phyloP scores from a whole-genome alignment of 1,140 invertebrate species.

The Nasonia giraulti region DNA sequence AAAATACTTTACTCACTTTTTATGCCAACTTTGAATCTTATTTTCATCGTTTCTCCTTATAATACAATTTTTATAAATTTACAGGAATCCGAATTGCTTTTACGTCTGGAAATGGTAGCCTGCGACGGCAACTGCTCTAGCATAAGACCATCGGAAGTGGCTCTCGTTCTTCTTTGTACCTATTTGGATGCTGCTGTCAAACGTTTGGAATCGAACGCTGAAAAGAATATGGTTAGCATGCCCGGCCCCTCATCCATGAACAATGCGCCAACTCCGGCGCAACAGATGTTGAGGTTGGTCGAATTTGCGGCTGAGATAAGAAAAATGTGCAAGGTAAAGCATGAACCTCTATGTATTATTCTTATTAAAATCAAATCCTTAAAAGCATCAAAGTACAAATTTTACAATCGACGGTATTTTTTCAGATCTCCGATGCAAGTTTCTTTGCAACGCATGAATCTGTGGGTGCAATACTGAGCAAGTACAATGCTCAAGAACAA shows the following conservation, averaged over 20 bases:
- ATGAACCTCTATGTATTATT: slow-evolving; percentile 54
- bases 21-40: background rate
- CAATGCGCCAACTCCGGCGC: slow-evolving; percentile 54
- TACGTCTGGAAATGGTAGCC: slow-evolving; percentile 81
- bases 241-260: slow-evolving; percentile 57
- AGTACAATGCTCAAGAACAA: slow-evolving; percentile 82
- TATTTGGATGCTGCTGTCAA: slow-evolving; percentile 76
- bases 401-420: background rate
- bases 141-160: slow-evolving; percentile 80
- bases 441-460: slow-evolving; percentile 77
- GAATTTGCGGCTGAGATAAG: slow-evolving; percentile 78
- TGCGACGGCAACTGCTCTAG: slow-evolving; percentile 83
- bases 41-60: background rate
- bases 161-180: slow-evolving; percentile 81
- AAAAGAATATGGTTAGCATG: slow-evolving; percentile 46
- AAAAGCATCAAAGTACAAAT: slow-evolving; percentile 25
- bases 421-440: slow-evolving; percentile 80
- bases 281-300: slow-evolving; percentile 73
- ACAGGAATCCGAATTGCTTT: slow-evolving; percentile 78
- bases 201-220: slow-evolving; percentile 60
- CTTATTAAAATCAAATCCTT: slow-evolving; percentile 16
- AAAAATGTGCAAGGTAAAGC: slow-evolving; percentile 76
- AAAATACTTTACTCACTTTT: background rate
- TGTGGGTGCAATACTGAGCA: slow-evolving; percentile 78
- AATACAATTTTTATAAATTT: slow-evolving; percentile 45